These are phyloP conservation scores for Octodon degus DNA, from an alignment of 2,113 vertebrate species.

Conservation along the genomic window DNA sequence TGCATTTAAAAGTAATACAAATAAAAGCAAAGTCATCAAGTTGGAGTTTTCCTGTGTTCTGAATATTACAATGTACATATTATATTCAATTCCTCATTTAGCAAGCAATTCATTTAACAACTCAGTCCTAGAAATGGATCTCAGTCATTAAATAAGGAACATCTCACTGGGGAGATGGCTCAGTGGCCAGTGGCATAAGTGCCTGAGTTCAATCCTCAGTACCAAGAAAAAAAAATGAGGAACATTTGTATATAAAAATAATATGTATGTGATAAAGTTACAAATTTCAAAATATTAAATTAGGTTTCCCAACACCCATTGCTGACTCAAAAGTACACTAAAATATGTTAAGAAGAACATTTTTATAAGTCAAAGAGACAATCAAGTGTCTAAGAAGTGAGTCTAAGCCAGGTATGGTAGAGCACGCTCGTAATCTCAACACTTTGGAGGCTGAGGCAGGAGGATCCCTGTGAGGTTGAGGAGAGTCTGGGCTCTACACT, in stretches of 20 bases:
- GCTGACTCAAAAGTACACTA: conserved; percentile 46
- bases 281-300: conserved; percentile 39
- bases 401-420: background rate
- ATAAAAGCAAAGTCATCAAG: background rate
- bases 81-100: background rate
- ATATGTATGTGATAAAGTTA: background rate
- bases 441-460: background rate
- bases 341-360: conserved; percentile 21
- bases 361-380: conserved; percentile 37
- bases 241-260: background rate
- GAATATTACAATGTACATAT: background rate
- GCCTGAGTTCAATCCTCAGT: no score
- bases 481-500: background rate
- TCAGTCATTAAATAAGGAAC: background rate
- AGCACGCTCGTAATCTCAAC: background rate
- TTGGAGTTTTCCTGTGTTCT: background rate
- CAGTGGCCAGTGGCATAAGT: no score
- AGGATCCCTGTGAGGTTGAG: background rate
- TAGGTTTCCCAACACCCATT: conserved; percentile 48
- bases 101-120: background rate
- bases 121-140: background rate
- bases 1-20: background rate
- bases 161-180: no score
- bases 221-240: background rate
- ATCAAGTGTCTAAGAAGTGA: background rate